Evolutionary conservation across 2,113 vertebrate genomes (phyloP), one percentile per base, ranked within the genome.

Genomic region (Dicrurus megarhynchus): DNA sequence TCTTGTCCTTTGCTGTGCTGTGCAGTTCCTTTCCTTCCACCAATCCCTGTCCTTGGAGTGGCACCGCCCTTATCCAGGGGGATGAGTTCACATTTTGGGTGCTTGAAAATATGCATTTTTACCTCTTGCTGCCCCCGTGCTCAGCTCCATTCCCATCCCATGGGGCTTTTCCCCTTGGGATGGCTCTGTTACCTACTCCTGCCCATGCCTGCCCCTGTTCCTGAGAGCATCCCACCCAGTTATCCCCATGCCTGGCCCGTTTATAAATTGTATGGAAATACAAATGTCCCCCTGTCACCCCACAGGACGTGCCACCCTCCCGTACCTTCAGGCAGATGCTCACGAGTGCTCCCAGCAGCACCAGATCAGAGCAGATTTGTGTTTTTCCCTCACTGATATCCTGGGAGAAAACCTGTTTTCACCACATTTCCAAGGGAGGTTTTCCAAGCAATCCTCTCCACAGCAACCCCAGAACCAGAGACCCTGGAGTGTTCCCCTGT

Each of bases 121-220:
- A 39, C 28, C 26, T 64, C 46, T 57, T 37, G 6, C 22, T 85
- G 52, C 6, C 37, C 26, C 15, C 0, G 0, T 16, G 49, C 49
- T 77, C 68, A 32, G 46, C 37, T 56, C 60, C 3, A 1, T 33
- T 64, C 21, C n/a, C 12, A 16, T 46, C 28, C 57, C 0, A 4
- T 0, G 3, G 6, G 46, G 32, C 28, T 70, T 44, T 60, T 49
- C 9, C 21, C 47, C 42, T 53, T 0, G 0, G 39, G 26, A 19
- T 28, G 16, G 11, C 9, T 35, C 8, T 42, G 17, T 53, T 47
- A 8, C 33, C 46, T 67, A 11, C 21, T 23, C 44, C 57, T 37
- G 30, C 52, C 27, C 22, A 26, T 7, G 10, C 37, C 41, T 27
- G 33, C 8, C 33, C 1, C 53, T 8, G 5, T 12, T 42, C 2